Percentiles rank a stretch among this genome's conserved stretches.
Evolutionary conservation across 2,888 invertebrate genomes (phyloP).

Genomic region (Bibio marci): DNA sequence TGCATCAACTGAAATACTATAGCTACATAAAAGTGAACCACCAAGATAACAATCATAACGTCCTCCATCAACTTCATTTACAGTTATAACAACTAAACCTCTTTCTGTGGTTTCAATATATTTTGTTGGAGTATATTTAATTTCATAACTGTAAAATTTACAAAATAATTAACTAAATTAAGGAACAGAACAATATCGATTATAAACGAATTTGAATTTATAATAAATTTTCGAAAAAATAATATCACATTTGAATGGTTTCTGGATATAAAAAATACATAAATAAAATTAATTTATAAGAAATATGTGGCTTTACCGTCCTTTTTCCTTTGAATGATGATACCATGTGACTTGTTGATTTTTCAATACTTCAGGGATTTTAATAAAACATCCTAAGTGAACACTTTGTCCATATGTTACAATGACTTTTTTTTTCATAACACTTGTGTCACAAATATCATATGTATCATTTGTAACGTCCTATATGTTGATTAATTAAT

Average conservation of each 20-base stretch:
- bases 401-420: slow-evolving; percentile 89
- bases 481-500: slow-evolving; percentile 48
- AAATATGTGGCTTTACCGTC: slow-evolving; percentile 34
- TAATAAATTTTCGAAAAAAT: neutral
- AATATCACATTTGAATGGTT: too few relatives aligned
- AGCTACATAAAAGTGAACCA: slow-evolving; percentile 71
- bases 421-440: slow-evolving; percentile 70
- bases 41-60: slow-evolving; percentile 85
- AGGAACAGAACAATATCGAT: neutral
- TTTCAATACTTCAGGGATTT: slow-evolving; percentile 70
- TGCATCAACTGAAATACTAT: slow-evolving; percentile 82
- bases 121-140: slow-evolving; percentile 60
- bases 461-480: slow-evolving; percentile 83
- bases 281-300: neutral
- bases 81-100: slow-evolving; percentile 74
- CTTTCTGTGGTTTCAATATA: slow-evolving; percentile 88
- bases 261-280: neutral
- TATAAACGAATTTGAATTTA: neutral
- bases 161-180: slow-evolving; percentile 1
- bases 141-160: slow-evolving; percentile 21
- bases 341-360: slow-evolving; percentile 73
- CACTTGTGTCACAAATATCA: slow-evolving; percentile 78
- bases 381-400: slow-evolving; percentile 79
- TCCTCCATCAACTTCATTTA: slow-evolving; percentile 76
- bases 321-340: slow-evolving; percentile 77